A percentile compares a stretch with the other conserved stretches of the same genome.
These are phyloP conservation scores for Bos taurus DNA, from an alignment of 2,113 vertebrate genomes.

Conservation along the genomic window DNA sequence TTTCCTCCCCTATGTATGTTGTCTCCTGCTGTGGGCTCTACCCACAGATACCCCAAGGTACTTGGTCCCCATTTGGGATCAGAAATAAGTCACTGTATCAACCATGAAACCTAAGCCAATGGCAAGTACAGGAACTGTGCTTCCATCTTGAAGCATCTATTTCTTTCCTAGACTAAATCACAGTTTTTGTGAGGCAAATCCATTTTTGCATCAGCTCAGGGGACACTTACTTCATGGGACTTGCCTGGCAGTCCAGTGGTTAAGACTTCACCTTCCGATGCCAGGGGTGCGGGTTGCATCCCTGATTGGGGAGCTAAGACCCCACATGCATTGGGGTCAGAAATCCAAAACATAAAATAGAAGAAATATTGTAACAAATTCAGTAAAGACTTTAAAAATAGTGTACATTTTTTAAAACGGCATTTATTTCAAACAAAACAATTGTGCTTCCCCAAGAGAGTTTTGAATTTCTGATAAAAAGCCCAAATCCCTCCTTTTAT, in stretches of 20 bases:
- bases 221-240: neutral
- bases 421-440: neutral
- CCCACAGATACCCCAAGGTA: neutral
- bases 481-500: rapidly evolving
- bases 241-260: neutral
- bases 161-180: neutral
- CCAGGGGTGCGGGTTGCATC: neutral
- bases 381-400: neutral
- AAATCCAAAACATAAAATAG: neutral
- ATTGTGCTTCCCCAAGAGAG: neutral
- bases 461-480: neutral
- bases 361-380: neutral
- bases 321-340: neutral
- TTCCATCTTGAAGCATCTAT: neutral
- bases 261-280: rapidly evolving
- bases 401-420: neutral
- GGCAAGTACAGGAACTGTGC: neutral
- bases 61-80: neutral
- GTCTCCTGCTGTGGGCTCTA: rapidly evolving
- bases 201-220: neutral
- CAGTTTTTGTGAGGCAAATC: neutral
- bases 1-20: neutral
- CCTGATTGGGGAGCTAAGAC: neutral
- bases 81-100: neutral
- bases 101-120: neutral